Percentiles rank a stretch among this genome's conserved stretches.
Conservation (phyloP, 2,113 vertebrate genomes). For the western clawed frog (Xenopus tropicalis) region DNA sequence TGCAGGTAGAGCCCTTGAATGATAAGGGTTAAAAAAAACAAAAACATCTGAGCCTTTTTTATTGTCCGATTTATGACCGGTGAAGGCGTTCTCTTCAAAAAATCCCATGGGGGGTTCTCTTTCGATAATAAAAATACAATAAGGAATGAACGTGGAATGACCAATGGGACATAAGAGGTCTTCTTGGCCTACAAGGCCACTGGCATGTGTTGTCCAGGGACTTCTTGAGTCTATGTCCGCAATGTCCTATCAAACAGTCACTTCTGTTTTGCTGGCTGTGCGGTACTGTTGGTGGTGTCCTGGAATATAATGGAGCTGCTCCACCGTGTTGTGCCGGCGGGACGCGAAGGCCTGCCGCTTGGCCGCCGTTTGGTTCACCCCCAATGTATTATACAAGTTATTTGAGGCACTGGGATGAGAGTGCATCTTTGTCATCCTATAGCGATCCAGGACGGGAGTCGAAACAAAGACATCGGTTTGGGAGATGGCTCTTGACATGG, state of each 20-base stretch:
- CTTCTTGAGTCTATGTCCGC: slow-evolving; percentile 56
- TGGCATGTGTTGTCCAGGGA: slow-evolving; percentile 55
- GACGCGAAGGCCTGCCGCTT: slow-evolving; percentile 97
- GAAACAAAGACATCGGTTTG: slow-evolving; percentile 96
- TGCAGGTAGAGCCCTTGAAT: slow-evolving; percentile 68
- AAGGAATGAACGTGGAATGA: slow-evolving; percentile 29
- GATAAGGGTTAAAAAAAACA: slow-evolving; percentile 34
- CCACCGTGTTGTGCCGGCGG: slow-evolving; percentile 93
- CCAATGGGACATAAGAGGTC: slow-evolving; percentile 60
- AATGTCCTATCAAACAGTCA: slow-evolving; percentile 83
- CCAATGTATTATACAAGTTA: slow-evolving; percentile 89
- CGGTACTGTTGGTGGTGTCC: slow-evolving; percentile 93
- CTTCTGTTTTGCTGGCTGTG: slow-evolving; percentile 97
- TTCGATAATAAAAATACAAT: neutral
- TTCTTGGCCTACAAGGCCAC: slow-evolving; percentile 66
- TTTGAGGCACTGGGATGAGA: slow-evolving; percentile 97
- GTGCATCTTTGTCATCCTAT: slow-evolving; percentile 99
- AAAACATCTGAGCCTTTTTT: slow-evolving; percentile 51
- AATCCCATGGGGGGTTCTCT: neutral
- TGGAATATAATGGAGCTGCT: slow-evolving; percentile 93
- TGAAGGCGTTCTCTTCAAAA: neutral
- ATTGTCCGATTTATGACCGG: slow-evolving; percentile 52
- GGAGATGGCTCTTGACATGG: slow-evolving; percentile 88
- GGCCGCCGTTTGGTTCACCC: slow-evolving; percentile 83
- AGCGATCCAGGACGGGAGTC: slow-evolving; percentile 91